These are phyloP conservation scores for Tetraneura akinire DNA, from an alignment of 1,140 invertebrate genomes.

Conservation along the genomic window DNA sequence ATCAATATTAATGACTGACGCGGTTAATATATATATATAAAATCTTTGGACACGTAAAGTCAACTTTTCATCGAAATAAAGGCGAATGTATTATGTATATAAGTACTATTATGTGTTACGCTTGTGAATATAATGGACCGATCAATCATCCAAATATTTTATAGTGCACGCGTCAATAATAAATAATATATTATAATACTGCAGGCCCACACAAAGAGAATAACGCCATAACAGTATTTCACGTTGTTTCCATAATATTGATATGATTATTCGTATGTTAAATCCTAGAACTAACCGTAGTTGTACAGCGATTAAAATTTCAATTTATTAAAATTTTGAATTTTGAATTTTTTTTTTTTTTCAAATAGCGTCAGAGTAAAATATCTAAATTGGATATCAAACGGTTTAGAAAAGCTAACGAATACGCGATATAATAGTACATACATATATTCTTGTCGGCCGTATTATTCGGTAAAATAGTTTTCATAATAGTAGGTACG, in stretches of 20 bases:
- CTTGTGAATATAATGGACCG: background rate
- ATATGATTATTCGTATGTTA: background rate
- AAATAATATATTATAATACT: background rate
- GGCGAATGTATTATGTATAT: background rate
- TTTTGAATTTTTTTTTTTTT: too few relatives aligned
- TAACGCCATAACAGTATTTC: background rate
- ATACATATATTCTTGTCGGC: background rate
- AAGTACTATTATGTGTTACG: too few relatives aligned
- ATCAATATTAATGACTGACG: background rate
- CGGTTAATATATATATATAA: too few relatives aligned
- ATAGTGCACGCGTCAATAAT: background rate
- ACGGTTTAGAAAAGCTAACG: background rate
- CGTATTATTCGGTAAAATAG: background rate
- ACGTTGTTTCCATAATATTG: background rate
- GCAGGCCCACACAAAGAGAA: too few relatives aligned
- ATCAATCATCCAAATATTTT: slow-evolving; percentile 11
- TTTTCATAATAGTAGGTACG: too few relatives aligned
- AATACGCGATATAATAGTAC: too few relatives aligned
- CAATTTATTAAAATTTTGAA: background rate
- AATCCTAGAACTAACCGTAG: background rate
- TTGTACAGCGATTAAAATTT: background rate
- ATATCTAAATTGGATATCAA: background rate
- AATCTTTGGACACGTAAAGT: background rate
- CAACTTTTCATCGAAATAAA: background rate
- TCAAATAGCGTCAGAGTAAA: background rate